Evolutionary conservation across 2,113 vertebrate species (phyloP).

Genomic region (Xyliphius kryptos): DNA sequence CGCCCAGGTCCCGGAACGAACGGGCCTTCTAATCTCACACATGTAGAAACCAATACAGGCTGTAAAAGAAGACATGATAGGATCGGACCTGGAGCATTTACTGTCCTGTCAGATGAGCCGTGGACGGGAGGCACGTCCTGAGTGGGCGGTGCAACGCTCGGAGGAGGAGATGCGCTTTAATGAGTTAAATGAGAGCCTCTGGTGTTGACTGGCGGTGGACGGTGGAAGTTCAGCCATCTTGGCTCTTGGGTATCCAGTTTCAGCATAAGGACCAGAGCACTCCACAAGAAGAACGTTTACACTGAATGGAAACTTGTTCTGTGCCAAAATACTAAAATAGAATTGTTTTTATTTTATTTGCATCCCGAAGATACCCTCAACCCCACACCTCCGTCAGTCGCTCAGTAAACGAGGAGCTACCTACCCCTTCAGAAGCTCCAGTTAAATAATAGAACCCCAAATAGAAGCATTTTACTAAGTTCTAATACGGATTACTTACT

Average conservation of each 20-base stretch:
- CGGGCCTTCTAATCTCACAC: conserved; percentile 53
- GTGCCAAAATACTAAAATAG: no score
- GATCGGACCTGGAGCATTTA: background rate
- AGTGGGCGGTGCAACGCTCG: background rate
- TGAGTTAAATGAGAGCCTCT: background rate
- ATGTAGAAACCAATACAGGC: background rate
- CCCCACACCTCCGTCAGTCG: no score
- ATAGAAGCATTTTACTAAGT: conserved; percentile 31
- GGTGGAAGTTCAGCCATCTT: background rate
- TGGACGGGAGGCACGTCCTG: background rate
- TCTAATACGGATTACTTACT: conserved; percentile 64
- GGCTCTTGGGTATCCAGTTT: background rate
- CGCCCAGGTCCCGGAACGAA: conserved; percentile 78
- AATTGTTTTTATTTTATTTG: no score
- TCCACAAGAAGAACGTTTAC: no score
- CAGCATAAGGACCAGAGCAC: no score
- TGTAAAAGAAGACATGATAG: conserved; percentile 9
- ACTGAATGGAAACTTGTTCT: no score
- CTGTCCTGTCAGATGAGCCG: background rate
- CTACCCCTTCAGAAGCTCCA: background rate
- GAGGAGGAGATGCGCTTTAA: background rate
- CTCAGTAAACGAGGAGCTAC: background rate
- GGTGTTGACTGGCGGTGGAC: no score
- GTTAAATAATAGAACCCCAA: conserved; percentile 18
- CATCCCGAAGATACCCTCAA: no score